Evolutionary conservation across 1,140 invertebrate genomes (phyloP).

Genomic region (Bombyx mori): DNA sequence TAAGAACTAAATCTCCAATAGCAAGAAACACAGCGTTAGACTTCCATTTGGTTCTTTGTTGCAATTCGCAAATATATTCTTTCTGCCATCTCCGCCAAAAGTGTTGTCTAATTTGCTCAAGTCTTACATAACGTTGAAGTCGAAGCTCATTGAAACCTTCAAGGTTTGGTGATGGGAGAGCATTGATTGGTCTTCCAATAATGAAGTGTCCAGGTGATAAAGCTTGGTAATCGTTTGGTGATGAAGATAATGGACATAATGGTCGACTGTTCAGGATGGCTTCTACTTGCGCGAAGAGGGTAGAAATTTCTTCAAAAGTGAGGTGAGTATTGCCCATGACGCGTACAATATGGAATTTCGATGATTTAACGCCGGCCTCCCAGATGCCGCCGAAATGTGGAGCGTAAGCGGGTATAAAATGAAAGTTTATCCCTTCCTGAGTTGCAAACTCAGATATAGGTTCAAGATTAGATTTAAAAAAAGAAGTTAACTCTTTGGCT

Average conservation of each 20-base stretch:
- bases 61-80: conserved; percentile 1
- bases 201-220: conserved; percentile 45
- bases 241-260: conserved; percentile 36
- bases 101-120: conserved; percentile 14
- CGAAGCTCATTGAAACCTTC: conserved; percentile 6
- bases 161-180: conserved; percentile 11
- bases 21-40: background rate
- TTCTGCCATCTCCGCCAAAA: background rate
- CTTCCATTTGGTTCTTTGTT: conserved; percentile 3
- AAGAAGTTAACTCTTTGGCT: conserved; percentile 6
- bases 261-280: conserved; percentile 48
- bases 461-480: conserved; percentile 8
- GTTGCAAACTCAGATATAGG: conserved; percentile 9
- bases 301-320: conserved; percentile 35
- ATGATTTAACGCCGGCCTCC: conserved; percentile 27
- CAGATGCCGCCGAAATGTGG: conserved; percentile 36
- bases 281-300: conserved; percentile 37
- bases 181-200: conserved; percentile 21
- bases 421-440: conserved; percentile 13
- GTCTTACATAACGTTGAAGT: conserved; percentile 8
- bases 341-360: conserved; percentile 29
- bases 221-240: conserved; percentile 30
- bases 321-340: conserved; percentile 24
- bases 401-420: conserved; percentile 21
- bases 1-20: background rate